A percentile compares a stretch with the other conserved stretches of the same genome.
phyloP scores from a whole-genome alignment of 2,888 invertebrate genomes.

The Ommatoiulus sabulosus region DNA sequence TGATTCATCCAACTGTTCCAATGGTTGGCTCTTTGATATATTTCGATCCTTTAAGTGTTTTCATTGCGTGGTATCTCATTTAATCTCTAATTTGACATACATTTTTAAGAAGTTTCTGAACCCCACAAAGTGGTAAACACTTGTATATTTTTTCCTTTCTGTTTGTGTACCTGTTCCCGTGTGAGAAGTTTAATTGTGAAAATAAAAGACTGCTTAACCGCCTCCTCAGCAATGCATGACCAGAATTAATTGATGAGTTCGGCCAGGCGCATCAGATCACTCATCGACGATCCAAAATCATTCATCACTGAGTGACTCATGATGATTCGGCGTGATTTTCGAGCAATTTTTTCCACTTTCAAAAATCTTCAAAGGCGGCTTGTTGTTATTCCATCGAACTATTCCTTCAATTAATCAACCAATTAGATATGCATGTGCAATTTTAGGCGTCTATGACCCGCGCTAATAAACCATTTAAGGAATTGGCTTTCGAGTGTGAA shows the following conservation, averaged over 20 bases:
- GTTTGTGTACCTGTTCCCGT: too few species aligned
- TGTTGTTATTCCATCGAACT: neutral
- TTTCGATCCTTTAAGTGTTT: neutral
- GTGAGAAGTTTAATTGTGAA: neutral
- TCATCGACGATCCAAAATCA: neutral
- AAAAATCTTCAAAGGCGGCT: neutral
- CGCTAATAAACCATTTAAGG: neutral
- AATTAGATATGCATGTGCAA: neutral
- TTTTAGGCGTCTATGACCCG: neutral
- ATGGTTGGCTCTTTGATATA: too few species aligned
- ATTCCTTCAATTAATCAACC: neutral
- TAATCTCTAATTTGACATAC: constrained; percentile 62
- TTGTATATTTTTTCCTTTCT: too few species aligned
- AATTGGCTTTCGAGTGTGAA: neutral
- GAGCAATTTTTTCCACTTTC: neutral
- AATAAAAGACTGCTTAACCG: neutral
- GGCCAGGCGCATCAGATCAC: neutral
- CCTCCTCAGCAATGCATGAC: neutral
- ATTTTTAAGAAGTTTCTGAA: too few species aligned
- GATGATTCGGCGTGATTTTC: neutral
- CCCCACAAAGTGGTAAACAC: too few species aligned
- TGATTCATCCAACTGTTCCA: too few species aligned
- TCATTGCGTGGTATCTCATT: too few species aligned
- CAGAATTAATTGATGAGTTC: neutral
- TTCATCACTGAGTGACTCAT: neutral